phyloP scores from a whole-genome alignment of 2,888 invertebrate genomes.

The Thymelicus sylvestris region DNA sequence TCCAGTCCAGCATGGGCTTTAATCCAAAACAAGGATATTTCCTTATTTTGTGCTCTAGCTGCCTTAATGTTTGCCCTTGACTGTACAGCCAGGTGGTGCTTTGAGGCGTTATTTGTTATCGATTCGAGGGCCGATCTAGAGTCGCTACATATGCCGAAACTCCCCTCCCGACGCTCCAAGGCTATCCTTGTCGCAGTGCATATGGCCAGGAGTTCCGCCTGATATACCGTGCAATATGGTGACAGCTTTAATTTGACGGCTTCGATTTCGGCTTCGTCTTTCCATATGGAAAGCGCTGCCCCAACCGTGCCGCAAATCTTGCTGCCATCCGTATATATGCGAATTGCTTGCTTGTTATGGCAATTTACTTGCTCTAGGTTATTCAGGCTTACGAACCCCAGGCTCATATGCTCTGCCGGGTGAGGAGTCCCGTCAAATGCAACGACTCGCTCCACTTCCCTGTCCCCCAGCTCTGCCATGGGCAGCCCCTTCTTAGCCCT shows the following conservation, averaged over 20 bases:
- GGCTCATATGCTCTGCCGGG: neutral
- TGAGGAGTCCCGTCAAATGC: neutral
- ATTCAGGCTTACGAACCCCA: neutral
- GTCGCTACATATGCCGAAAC: neutral
- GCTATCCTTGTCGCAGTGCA: neutral
- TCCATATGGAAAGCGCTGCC: no score
- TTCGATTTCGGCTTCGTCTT: no score
- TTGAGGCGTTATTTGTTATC: neutral
- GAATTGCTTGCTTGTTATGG: no score
- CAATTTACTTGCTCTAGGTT: neutral
- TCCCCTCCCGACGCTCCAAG: no score
- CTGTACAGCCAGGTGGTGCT: neutral
- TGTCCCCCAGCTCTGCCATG: neutral
- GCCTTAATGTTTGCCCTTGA: neutral
- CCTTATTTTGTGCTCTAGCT: no score
- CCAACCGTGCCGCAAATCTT: no score
- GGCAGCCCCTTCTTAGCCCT: neutral
- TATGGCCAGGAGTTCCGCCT: conserved; percentile 4
- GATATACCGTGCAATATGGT: conserved; percentile 18
- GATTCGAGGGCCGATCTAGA: conserved; percentile 4
- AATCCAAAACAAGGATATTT: no score
- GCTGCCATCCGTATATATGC: no score
- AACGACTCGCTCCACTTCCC: neutral
- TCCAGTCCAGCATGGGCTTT: no score
- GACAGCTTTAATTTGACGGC: neutral